Evolutionary conservation across 2,113 vertebrate species (phyloP).

Genomic region (Clarias macrocephalus): DNA sequence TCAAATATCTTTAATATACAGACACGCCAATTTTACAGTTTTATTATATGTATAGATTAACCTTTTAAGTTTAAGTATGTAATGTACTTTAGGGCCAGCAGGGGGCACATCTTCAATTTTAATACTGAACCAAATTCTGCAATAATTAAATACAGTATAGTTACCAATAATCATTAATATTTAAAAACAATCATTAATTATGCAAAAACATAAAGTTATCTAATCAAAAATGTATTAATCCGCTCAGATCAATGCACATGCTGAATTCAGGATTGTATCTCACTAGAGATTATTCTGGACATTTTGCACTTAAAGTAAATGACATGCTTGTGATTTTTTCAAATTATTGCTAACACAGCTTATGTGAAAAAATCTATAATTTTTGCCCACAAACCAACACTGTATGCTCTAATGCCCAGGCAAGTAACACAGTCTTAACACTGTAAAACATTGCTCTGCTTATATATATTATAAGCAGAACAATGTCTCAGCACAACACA

Average conservation of each 20-base stretch:
- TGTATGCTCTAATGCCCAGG: background rate
- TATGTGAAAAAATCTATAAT: background rate
- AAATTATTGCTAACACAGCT: background rate
- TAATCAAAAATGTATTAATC: background rate
- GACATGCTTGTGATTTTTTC: background rate
- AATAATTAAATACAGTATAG: background rate
- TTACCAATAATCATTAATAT: too few relatives aligned
- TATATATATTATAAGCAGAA: too few relatives aligned
- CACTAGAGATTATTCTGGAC: too few relatives aligned
- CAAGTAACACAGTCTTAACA: background rate
- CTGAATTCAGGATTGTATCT: background rate
- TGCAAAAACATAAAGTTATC: background rate
- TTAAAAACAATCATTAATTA: too few relatives aligned
- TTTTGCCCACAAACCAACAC: background rate
- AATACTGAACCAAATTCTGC: background rate
- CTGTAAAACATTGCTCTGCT: too few relatives aligned
- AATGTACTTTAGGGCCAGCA: background rate
- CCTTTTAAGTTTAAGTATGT: too few relatives aligned
- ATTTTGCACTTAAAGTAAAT: background rate
- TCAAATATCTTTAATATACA: too few relatives aligned
- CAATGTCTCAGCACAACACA: background rate
- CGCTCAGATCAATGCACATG: background rate
- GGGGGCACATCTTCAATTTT: background rate
- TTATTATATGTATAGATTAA: too few relatives aligned
- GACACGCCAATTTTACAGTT: too few relatives aligned